A percentile compares a stretch with the other conserved stretches of the same genome.
phyloP scores from a whole-genome alignment of 2,888 invertebrate genomes.

The Panzeria rudis region DNA sequence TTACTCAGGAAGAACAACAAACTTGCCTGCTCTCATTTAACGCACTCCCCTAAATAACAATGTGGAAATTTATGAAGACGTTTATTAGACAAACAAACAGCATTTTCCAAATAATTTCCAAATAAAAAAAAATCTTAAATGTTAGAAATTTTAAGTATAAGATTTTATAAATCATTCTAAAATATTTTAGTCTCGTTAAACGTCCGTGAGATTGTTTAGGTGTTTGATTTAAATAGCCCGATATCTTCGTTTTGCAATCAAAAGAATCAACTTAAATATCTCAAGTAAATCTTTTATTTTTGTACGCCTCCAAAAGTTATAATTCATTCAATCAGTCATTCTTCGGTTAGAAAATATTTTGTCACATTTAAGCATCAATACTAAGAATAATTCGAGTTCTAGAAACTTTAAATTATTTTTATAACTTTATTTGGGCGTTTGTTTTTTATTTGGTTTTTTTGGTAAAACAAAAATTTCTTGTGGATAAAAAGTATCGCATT shows the following conservation, averaged over 20 bases:
- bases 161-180: conserved; percentile 17
- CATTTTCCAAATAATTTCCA: conserved; percentile 75
- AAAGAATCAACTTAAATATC: not conserved
- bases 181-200: not conserved
- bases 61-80: conserved; percentile 79
- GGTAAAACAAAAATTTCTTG: not conserved
- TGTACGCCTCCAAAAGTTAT: not conserved
- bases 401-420: conserved; percentile 10
- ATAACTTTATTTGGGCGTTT: not conserved
- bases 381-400: not conserved
- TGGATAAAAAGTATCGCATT: conserved; percentile 38
- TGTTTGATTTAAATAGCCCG: not conserved
- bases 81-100: conserved; percentile 78
- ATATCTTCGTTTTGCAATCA: not conserved
- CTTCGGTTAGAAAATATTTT: conserved; percentile 20
- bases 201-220: not conserved
- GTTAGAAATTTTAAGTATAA: not conserved
- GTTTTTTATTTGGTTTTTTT: not conserved
- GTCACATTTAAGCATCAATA: conserved; percentile 1
- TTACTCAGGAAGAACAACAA: not conserved
- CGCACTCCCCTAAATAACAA: conserved; percentile 3
- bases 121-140: not conserved
- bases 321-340: not conserved
- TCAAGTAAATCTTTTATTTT: not conserved
- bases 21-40: not conserved